phyloP scores from a whole-genome alignment of 1,140 invertebrate genomes.

The Popillia japonica region DNA sequence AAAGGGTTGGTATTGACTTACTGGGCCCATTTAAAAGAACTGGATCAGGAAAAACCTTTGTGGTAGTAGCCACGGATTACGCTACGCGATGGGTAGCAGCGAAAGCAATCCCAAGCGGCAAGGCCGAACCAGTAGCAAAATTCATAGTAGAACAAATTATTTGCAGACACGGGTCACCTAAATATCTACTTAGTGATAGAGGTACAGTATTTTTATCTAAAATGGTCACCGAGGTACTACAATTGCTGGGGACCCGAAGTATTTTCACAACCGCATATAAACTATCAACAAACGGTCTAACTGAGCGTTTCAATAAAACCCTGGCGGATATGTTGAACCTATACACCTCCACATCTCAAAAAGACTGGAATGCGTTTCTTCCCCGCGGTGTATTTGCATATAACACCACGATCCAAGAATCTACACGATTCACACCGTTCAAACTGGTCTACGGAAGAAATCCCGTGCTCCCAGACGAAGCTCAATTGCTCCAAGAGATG shows the following conservation, averaged over 20 bases:
- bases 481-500: slow-evolving; percentile 19
- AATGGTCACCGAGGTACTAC: neutral
- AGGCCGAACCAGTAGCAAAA: too few species aligned
- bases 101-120: too few species aligned
- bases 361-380: slow-evolving; percentile 40
- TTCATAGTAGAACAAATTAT: too few species aligned
- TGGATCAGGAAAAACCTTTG: neutral
- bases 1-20: slow-evolving; percentile 1
- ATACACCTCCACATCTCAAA: slow-evolving; percentile 37
- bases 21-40: neutral
- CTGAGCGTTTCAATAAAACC: slow-evolving; percentile 40
- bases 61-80: too few species aligned
- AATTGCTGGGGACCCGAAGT: neutral
- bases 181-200: slow-evolving; percentile 1
- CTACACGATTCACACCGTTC: slow-evolving; percentile 40
- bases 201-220: slow-evolving; percentile 28
- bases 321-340: slow-evolving; percentile 38
- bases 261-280: neutral
- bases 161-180: too few species aligned
- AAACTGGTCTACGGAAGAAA: slow-evolving; percentile 40
- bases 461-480: slow-evolving; percentile 39
- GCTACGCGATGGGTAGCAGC: too few species aligned
- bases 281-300: slow-evolving; percentile 27
- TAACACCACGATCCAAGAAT: slow-evolving; percentile 40
- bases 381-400: slow-evolving; percentile 38